Conservation (phyloP, 2,113 vertebrate genomes). For the Hyperoodon ampullatus region DNA sequence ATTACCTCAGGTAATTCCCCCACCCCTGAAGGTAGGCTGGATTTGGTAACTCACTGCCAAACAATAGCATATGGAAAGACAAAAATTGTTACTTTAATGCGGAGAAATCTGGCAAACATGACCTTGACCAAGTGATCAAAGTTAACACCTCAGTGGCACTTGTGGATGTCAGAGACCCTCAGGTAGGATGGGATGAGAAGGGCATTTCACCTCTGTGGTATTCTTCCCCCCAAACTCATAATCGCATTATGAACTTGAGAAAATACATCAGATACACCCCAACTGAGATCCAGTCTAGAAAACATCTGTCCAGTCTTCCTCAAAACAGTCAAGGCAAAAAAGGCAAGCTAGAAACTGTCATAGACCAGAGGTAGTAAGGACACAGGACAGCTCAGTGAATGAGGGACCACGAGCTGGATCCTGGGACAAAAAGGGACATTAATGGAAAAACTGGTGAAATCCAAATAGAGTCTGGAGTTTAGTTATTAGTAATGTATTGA, state of each 20-base stretch:
- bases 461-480: neutral
- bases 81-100: neutral
- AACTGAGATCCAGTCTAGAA: neutral
- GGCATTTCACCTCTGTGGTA: too few species aligned
- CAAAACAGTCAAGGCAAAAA: too few species aligned
- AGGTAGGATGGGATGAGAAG: neutral
- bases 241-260: neutral
- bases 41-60: neutral
- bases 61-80: neutral
- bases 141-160: too few species aligned
- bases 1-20: neutral
- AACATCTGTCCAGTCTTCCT: neutral
- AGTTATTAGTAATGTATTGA: neutral
- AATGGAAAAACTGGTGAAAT: neutral
- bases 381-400: too few species aligned
- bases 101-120: neutral
- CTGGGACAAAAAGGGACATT: neutral
- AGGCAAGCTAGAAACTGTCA: neutral
- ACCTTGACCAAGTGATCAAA: neutral
- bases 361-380: neutral
- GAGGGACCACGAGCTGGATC: neutral
- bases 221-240: neutral
- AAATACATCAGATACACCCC: neutral
- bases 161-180: too few species aligned
- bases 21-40: neutral